Evolutionary conservation across 2,797 vertebrate species (phyloP).

Genomic region (Takifugu ocellatus): DNA sequence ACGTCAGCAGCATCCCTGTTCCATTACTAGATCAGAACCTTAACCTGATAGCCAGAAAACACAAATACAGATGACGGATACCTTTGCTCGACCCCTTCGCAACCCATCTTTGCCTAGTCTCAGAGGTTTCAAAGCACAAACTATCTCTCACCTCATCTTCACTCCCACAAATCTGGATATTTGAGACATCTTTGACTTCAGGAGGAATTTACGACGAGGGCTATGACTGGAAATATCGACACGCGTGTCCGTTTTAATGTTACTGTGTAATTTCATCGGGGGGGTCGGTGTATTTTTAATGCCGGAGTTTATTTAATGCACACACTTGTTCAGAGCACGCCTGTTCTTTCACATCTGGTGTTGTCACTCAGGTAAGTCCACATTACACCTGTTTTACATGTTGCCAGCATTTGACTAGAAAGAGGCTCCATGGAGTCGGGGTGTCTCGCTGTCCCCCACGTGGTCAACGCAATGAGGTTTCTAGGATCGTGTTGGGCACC

Average conservation of each 20-base stretch:
- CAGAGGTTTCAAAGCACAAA: constrained; percentile 8
- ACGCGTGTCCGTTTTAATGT: constrained; percentile 26
- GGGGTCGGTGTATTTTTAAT: constrained; percentile 31
- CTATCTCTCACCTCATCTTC: constrained; percentile 22
- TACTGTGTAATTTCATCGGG: constrained; percentile 27
- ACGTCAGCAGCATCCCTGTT: constrained; percentile 56
- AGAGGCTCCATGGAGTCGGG: not conserved
- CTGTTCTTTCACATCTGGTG: constrained; percentile 13
- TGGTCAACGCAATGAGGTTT: constrained; percentile 18
- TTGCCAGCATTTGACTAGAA: constrained; percentile 1
- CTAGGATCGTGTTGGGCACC: constrained; percentile 9
- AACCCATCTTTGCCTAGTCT: not conserved
- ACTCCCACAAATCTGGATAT: constrained; percentile 28
- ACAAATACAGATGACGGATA: constrained; percentile 36
- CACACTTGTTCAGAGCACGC: too few relatives aligned
- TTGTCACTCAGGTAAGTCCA: constrained; percentile 31
- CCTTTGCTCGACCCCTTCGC: not conserved
- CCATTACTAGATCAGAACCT: constrained; percentile 16
- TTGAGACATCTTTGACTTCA: constrained; percentile 9
- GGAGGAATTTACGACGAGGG: constrained; percentile 6
- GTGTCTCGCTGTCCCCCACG: constrained; percentile 3
- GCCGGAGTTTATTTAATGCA: constrained; percentile 36
- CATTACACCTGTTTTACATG: constrained; percentile 3
- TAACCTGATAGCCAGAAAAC: constrained; percentile 54
- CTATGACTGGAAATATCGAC: constrained; percentile 24